Evolutionary conservation across 2,888 invertebrate genomes (phyloP).

Genomic region (Agriopis marginaria): DNA sequence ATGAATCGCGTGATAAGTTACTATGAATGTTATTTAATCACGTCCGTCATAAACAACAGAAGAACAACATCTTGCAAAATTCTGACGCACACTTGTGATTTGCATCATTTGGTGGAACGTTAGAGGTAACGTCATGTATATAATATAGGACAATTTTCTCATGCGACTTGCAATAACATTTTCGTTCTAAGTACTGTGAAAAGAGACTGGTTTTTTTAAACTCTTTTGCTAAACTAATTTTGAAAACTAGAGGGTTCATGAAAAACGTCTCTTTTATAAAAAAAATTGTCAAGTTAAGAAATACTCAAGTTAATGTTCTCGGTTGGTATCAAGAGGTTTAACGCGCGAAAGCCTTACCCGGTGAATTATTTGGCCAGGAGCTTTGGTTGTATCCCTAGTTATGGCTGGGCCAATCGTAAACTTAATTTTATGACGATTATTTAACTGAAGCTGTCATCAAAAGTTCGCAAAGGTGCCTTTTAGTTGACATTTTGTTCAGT

Average conservation of each 20-base stretch:
- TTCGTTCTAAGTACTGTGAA: no score
- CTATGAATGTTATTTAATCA: neutral
- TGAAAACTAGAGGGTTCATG: no score
- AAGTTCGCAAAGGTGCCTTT: conserved; percentile 28
- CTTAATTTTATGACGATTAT: neutral
- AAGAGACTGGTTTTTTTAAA: no score
- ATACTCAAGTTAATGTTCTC: neutral
- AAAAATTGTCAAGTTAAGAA: no score
- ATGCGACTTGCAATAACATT: no score
- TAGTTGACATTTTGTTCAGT: conserved; percentile 2
- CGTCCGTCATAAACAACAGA: neutral
- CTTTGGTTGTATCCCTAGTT: neutral
- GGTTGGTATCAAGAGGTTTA: neutral
- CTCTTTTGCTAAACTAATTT: no score
- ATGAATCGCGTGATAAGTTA: neutral
- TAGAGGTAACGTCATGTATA: no score
- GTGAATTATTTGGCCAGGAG: neutral
- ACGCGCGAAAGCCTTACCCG: neutral
- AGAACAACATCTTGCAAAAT: no score
- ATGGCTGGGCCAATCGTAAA: neutral
- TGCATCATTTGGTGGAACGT: no score
- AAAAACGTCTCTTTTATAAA: no score
- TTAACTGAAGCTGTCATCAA: conserved; percentile 19
- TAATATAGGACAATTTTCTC: no score
- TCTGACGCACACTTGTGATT: no score